Evolutionary conservation across 2,113 vertebrate genomes (phyloP), one percentile per base, ranked within the genome.

Genomic region (Petrocephalus microphthalmus): DNA sequence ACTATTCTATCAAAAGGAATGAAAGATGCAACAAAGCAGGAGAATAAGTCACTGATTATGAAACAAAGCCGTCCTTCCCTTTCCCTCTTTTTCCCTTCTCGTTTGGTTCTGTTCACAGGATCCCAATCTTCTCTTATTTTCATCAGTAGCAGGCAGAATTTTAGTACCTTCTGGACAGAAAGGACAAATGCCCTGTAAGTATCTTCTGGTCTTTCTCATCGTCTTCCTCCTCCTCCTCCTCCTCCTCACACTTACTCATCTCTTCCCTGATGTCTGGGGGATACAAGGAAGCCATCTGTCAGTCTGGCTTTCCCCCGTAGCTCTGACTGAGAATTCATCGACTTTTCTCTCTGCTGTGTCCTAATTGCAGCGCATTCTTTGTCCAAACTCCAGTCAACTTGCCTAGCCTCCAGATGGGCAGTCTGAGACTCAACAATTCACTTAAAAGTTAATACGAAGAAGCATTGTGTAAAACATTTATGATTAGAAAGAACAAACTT

Each of bases 61-160:
- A 74, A 33, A 74, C n/a, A 22, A 51, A 47, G 49, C n/a, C 22
- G 25, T 84, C 56, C 7, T 45, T n/a, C 49, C 2, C 51, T 42
- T 60, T 64, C 37, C 10, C 7, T 42, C 88, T 88, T 95, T 84
- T 52, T 96, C 93, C 97, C 97, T 97, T 97, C 92, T 97, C 95
- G 92, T 96, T 93, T 49, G 98, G 95, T 91, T 90, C 97, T 89
- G 90, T 94, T 90, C 94, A 96, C 84, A 97, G 93, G 81, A 96
- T 96, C 89, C 97, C 96, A 87, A 97, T 96, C 90, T 97, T 97
- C 88, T 97, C 91, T 97, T 96, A 13, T 96, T 96, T 86, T 96
- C 96, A 89, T 97, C 94, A 74, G 96, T 96, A 89, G 96, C 94
- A 67, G 6, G 96, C 96, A 19, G 96, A 97, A 87, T 96, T 95